phyloP scores from a whole-genome alignment of 2,888 invertebrate genomes.

The Chrysina gloriosa region DNA sequence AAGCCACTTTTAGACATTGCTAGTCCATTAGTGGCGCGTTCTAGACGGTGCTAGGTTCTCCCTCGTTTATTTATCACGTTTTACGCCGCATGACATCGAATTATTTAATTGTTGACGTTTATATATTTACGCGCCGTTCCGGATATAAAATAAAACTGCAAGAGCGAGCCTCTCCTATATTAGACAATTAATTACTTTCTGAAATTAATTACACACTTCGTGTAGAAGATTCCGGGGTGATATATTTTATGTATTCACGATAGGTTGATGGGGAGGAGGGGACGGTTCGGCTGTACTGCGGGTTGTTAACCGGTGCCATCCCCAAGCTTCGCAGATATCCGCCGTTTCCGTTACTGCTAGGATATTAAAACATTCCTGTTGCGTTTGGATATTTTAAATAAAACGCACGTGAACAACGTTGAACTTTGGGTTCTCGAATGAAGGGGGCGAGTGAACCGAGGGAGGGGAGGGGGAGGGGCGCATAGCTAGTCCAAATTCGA shows the following conservation, averaged over 20 bases:
- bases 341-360: no score
- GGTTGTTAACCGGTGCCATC: background rate
- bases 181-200: conserved; percentile 41
- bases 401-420: background rate
- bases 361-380: conserved; percentile 12
- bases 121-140: conserved; percentile 14
- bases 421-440: no score
- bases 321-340: background rate
- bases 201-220: conserved; percentile 36
- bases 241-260: conserved; percentile 34
- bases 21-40: conserved; percentile 27
- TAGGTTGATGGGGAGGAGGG: conserved; percentile 4
- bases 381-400: background rate
- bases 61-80: conserved; percentile 26
- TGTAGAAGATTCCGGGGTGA: conserved; percentile 30
- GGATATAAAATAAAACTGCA: conserved; percentile 22
- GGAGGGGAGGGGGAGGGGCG: no score
- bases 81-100: conserved; percentile 12
- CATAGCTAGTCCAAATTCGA: no score
- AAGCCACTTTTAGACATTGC: conserved; percentile 28
- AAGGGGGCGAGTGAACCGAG: no score
- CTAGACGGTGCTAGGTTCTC: conserved; percentile 30
- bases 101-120: conserved; percentile 33
- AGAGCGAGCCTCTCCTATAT: conserved; percentile 17
- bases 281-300: no score